Conservation (phyloP, 2,113 vertebrate species). For the Amphilophus citrinellus region DNA sequence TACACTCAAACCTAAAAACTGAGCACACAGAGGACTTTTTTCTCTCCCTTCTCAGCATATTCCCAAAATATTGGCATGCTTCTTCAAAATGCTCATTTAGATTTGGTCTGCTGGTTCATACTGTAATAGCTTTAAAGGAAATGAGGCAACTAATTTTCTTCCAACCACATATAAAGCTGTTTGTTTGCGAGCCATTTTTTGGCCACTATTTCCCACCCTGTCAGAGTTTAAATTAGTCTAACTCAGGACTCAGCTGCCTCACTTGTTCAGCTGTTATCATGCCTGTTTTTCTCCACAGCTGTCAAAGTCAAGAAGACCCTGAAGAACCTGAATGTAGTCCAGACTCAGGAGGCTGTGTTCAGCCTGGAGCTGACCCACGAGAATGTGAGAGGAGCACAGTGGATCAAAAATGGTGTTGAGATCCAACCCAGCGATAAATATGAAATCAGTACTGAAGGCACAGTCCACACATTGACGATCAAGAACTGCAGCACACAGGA, state of each 20-base stretch:
- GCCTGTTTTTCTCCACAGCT: slow-evolving; percentile 77
- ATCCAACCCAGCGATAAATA: slow-evolving; percentile 89
- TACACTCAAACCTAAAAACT: no score
- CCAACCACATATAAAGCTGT: no score
- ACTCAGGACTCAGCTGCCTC: background rate
- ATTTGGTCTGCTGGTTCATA: no score
- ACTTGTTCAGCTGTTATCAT: background rate
- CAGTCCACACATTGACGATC: slow-evolving; percentile 87
- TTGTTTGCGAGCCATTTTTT: no score
- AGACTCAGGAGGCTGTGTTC: slow-evolving; percentile 94
- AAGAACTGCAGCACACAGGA: slow-evolving; percentile 88
- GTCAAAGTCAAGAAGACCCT: slow-evolving; percentile 98
- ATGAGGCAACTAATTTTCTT: no score
- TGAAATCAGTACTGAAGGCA: slow-evolving; percentile 86
- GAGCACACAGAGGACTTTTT: no score
- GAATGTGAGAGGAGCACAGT: slow-evolving; percentile 90
- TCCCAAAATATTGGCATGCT: no score
- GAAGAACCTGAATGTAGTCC: slow-evolving; percentile 93
- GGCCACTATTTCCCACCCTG: no score
- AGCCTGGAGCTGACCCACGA: slow-evolving; percentile 92
- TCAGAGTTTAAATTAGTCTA: background rate
- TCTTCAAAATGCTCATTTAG: no score
- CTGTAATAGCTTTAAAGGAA: no score
- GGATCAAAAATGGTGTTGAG: slow-evolving; percentile 96
- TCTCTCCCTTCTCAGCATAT: no score